These are phyloP conservation scores for Eulithis prunata DNA, from an alignment of 2,888 invertebrate species.

Conservation along the genomic window DNA sequence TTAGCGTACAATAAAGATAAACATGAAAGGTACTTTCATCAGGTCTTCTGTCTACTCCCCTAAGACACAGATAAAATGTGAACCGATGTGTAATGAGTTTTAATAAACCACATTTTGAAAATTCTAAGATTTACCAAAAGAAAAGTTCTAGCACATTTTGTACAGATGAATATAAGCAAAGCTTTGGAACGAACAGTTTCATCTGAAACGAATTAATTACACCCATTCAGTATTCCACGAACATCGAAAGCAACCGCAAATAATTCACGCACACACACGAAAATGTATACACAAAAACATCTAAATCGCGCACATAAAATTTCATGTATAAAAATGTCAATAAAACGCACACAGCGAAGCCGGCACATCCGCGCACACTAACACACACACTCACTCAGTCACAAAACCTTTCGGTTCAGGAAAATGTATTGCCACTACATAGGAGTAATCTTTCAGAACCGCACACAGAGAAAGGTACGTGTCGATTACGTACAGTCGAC, in stretches of 20 bases:
- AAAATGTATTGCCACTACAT: conserved; percentile 72
- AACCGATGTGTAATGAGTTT: no score
- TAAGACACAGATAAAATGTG: no score
- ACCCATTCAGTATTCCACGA: conserved; percentile 72
- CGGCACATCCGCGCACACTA: conserved; percentile 43
- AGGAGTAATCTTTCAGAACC: conserved; percentile 71
- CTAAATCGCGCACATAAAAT: conserved; percentile 78
- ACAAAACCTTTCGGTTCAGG: conserved; percentile 56
- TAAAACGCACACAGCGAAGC: conserved; percentile 63
- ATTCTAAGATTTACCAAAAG: conserved; percentile 9
- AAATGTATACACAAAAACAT: conserved; percentile 61
- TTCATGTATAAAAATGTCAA: conserved; percentile 83
- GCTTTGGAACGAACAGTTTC: conserved; percentile 51
- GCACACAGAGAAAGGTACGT: conserved; percentile 56
- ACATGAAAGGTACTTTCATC: no score
- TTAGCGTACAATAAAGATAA: no score
- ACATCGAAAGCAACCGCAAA: conserved; percentile 73
- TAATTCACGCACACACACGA: conserved; percentile 64
- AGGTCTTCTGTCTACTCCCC: no score
- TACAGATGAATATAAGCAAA: conserved; percentile 30
- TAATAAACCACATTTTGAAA: neutral
- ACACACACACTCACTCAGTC: conserved; percentile 48
- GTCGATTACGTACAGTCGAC: conserved; percentile 57
- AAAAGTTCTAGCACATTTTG: conserved; percentile 15
- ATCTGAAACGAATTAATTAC: conserved; percentile 78